phyloP scores from a whole-genome alignment of 2,113 vertebrate genomes.

The Marmota monax region DNA sequence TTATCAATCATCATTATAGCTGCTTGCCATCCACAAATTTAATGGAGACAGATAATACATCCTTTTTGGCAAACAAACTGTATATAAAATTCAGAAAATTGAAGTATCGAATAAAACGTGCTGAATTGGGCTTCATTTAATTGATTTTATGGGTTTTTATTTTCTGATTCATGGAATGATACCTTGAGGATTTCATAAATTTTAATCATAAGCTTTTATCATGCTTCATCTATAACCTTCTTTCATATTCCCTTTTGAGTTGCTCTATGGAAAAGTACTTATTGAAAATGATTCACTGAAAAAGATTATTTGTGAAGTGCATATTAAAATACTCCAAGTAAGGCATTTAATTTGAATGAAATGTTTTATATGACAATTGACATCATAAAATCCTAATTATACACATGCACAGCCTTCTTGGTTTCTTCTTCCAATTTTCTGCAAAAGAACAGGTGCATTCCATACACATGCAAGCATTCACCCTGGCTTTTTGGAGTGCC shows the following conservation, averaged over 20 bases:
- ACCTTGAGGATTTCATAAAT: conserved; percentile 79
- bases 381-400: conserved; percentile 75
- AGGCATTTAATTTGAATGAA: conserved; percentile 72
- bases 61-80: conserved; percentile 45
- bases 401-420: neutral
- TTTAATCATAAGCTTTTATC: conserved; percentile 80
- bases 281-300: conserved; percentile 70
- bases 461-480: neutral
- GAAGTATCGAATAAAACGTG: neutral
- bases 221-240: conserved; percentile 77
- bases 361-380: conserved; percentile 69
- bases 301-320: conserved; percentile 75
- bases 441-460: neutral
- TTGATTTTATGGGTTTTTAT: conserved; percentile 24
- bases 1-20: neutral
- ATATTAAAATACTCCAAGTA: conserved; percentile 54
- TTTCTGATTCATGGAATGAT: conserved; percentile 78
- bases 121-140: conserved; percentile 79
- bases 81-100: conserved; percentile 44
- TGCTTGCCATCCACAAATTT: conserved; percentile 30
- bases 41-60: conserved; percentile 30
- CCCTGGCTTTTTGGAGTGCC: neutral
- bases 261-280: conserved; percentile 79
- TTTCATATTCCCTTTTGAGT: conserved; percentile 75
- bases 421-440: conserved; percentile 2